A percentile compares a stretch with the other conserved stretches of the same genome.
Conservation (phyloP, 2,113 vertebrate genomes). For the Lycaon pictus region DNA sequence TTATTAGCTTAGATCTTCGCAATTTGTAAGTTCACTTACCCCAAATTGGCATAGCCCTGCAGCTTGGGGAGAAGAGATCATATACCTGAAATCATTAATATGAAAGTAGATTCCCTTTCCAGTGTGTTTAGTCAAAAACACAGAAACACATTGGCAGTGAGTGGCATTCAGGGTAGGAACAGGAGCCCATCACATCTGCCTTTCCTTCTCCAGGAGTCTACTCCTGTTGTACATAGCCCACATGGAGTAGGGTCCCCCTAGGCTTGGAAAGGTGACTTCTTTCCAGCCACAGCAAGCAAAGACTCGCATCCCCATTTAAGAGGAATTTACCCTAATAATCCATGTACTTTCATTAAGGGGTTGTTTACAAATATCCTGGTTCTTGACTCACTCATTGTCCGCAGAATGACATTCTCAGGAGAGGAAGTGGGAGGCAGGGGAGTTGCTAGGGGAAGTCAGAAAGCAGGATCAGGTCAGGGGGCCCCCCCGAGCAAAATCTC, state of each 20-base stretch:
- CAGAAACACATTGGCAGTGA: background rate
- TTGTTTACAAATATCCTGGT: conserved; percentile 49
- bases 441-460: background rate
- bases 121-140: background rate
- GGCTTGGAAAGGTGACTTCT: background rate
- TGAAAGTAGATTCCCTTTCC: background rate
- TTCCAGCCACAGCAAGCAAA: background rate
- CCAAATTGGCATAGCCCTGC: background rate
- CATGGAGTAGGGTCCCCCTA: rapidly evolving
- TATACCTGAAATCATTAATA: background rate
- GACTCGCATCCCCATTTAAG: background rate
- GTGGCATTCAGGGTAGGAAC: rapidly evolving
- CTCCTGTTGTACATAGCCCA: background rate
- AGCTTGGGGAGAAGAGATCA: background rate
- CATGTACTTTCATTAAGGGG: conserved; percentile 14
- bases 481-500: background rate
- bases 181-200: background rate
- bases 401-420: background rate
- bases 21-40: background rate
- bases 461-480: background rate
- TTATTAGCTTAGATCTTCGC: background rate
- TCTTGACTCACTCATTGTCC: conserved; percentile 21
- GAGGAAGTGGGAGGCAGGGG: background rate
- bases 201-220: background rate
- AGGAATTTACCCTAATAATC: background rate